Evolutionary conservation across 1,140 invertebrate species (phyloP).

Genomic region (Heliconius hermathena): DNA sequence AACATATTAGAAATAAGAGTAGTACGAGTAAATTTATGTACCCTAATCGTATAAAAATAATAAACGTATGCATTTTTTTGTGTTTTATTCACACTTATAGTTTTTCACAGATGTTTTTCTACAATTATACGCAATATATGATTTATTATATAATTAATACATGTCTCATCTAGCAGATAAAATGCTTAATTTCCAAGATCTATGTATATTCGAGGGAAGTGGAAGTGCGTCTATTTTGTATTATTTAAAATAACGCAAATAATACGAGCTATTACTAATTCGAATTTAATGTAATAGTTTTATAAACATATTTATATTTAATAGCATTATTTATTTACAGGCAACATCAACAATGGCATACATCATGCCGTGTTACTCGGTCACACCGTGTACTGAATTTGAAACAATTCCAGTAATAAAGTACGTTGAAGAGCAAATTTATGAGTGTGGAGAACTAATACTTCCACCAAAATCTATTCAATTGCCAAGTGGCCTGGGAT

Average conservation of each 20-base stretch:
- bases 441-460: conserved; percentile 10
- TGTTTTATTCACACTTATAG: neutral
- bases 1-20: neutral
- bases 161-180: too few species aligned
- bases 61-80: neutral
- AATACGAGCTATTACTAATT: too few species aligned
- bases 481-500: conserved; percentile 30
- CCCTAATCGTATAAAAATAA: too few species aligned
- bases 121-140: too few species aligned
- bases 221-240: too few species aligned
- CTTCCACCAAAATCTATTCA: conserved; percentile 24
- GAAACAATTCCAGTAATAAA: conserved; percentile 11
- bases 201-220: too few species aligned
- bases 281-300: neutral
- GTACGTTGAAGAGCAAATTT: conserved; percentile 10
- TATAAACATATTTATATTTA: neutral
- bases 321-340: neutral
- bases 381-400: neutral
- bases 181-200: too few species aligned
- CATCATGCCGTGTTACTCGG: neutral
- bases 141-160: too few species aligned
- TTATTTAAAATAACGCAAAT: too few species aligned
- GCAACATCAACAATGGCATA: neutral
- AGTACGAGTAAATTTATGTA: neutral
- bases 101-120: too few species aligned